These are phyloP conservation scores for Agapostemon virescens DNA, from an alignment of 2,888 invertebrate genomes.

Conservation along the genomic window DNA sequence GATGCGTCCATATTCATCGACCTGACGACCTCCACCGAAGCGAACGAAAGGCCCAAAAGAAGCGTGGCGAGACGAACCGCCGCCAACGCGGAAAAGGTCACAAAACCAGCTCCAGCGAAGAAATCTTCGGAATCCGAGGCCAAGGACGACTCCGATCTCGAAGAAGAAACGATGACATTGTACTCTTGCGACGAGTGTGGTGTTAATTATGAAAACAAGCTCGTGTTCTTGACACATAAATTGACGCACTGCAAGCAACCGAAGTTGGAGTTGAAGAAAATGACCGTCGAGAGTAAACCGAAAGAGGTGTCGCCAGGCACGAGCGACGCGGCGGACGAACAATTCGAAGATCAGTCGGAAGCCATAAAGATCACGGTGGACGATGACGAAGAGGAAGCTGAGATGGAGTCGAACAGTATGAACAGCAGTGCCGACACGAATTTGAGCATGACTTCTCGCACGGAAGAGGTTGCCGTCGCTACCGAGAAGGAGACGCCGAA, in stretches of 20 bases:
- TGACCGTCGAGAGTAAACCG: slow-evolving; percentile 34
- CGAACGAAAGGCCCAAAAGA: too few species aligned
- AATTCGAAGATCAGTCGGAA: slow-evolving; percentile 34
- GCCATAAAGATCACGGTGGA: slow-evolving; percentile 28
- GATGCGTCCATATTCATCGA: background rate
- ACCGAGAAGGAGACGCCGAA: slow-evolving; percentile 18
- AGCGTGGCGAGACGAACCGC: too few species aligned
- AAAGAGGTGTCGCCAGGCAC: background rate
- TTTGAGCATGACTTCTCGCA: background rate
- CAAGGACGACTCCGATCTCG: background rate
- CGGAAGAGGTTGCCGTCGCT: background rate
- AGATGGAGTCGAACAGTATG: background rate
- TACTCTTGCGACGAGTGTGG: slow-evolving; percentile 65
- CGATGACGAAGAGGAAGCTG: slow-evolving; percentile 53
- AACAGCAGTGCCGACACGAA: background rate
- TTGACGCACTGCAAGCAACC: slow-evolving; percentile 73
- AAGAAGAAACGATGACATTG: background rate
- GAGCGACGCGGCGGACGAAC: slow-evolving; percentile 1
- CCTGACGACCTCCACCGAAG: background rate
- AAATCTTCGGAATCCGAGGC: background rate
- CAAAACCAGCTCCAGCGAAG: background rate
- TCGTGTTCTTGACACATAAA: slow-evolving; percentile 70
- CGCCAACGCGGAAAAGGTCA: background rate
- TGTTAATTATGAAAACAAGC: slow-evolving; percentile 67
- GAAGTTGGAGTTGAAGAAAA: slow-evolving; percentile 68